A percentile compares a stretch with the other conserved stretches of the same genome.
These are phyloP conservation scores for Iphiclides podalirius DNA, from an alignment of 2,888 invertebrate genomes.

Conservation along the genomic window DNA sequence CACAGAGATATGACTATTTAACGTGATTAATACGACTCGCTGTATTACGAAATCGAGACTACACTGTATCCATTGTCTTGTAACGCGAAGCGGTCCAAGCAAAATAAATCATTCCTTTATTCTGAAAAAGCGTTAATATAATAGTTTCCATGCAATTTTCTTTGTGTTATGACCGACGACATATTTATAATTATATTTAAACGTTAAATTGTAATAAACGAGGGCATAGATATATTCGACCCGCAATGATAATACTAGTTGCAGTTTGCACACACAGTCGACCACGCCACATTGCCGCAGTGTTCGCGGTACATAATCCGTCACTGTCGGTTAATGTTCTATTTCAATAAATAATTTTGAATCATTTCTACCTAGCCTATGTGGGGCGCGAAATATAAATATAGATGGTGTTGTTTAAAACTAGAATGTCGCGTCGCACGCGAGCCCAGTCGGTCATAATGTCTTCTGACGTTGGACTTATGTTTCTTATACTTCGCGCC, in stretches of 20 bases:
- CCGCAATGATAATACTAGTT: neutral
- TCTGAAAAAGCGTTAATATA: slow-evolving; percentile 3
- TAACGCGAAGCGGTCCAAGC: slow-evolving; percentile 6
- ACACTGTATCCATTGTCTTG: slow-evolving; percentile 21
- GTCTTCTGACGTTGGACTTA: no score
- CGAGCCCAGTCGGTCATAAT: no score
- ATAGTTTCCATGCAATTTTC: slow-evolving; percentile 12
- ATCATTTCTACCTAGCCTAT: slow-evolving; percentile 3
- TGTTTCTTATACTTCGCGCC: neutral
- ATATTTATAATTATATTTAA: no score
- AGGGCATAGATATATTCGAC: no score
- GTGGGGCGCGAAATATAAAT: neutral
- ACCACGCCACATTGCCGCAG: slow-evolving; percentile 2
- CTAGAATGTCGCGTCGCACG: no score
- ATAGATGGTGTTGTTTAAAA: no score
- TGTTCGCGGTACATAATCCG: slow-evolving; percentile 14
- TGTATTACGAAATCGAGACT: slow-evolving; percentile 23
- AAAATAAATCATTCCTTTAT: slow-evolving; percentile 13
- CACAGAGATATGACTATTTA: slow-evolving; percentile 22
- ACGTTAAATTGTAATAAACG: no score
- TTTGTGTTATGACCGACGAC: neutral
- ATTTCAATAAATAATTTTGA: slow-evolving; percentile 7
- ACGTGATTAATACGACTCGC: slow-evolving; percentile 20
- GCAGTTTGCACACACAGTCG: slow-evolving; percentile 10
- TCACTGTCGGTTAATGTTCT: slow-evolving; percentile 16